Conservation (phyloP, 2,113 vertebrate species). For the Pagrus major region DNA sequence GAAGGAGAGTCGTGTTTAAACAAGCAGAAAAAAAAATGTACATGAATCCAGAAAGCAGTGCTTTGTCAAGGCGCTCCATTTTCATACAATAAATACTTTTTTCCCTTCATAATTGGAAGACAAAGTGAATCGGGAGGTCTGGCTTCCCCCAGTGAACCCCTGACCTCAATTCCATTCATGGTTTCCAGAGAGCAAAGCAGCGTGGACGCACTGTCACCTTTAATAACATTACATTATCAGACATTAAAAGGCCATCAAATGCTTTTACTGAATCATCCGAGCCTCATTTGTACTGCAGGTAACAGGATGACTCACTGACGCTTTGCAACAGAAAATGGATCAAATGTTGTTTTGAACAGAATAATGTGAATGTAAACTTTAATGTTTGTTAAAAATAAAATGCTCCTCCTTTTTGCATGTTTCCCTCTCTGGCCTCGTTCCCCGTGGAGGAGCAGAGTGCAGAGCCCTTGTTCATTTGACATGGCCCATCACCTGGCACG, state of each 20-base stretch:
- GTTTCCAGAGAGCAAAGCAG: slow-evolving; percentile 39
- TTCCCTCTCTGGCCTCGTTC: slow-evolving; percentile 34
- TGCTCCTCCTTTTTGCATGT: slow-evolving; percentile 4
- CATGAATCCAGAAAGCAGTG: slow-evolving; percentile 1
- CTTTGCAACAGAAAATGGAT: not conserved
- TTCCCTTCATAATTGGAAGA: slow-evolving; percentile 22
- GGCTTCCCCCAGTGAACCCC: slow-evolving; percentile 38
- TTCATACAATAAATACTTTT: slow-evolving; percentile 42
- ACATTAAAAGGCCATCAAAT: slow-evolving; percentile 65
- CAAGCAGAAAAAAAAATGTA: not conserved
- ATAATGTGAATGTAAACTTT: too few species aligned
- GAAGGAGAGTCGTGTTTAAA: slow-evolving; percentile 5
- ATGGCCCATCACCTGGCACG: slow-evolving; percentile 77
- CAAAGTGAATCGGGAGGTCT: slow-evolving; percentile 50
- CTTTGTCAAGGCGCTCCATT: slow-evolving; percentile 26
- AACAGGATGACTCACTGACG: slow-evolving; percentile 24
- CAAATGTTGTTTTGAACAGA: not conserved
- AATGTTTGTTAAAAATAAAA: slow-evolving; percentile 6
- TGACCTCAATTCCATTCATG: slow-evolving; percentile 64
- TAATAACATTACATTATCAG: slow-evolving; percentile 68
- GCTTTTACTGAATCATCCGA: slow-evolving; percentile 50
- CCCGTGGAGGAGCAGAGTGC: slow-evolving; percentile 62
- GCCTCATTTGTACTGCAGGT: slow-evolving; percentile 37
- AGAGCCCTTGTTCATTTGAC: slow-evolving; percentile 82
- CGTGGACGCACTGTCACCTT: slow-evolving; percentile 50